phyloP scores from a whole-genome alignment of 2,113 vertebrate species.

The Junco hyemalis region DNA sequence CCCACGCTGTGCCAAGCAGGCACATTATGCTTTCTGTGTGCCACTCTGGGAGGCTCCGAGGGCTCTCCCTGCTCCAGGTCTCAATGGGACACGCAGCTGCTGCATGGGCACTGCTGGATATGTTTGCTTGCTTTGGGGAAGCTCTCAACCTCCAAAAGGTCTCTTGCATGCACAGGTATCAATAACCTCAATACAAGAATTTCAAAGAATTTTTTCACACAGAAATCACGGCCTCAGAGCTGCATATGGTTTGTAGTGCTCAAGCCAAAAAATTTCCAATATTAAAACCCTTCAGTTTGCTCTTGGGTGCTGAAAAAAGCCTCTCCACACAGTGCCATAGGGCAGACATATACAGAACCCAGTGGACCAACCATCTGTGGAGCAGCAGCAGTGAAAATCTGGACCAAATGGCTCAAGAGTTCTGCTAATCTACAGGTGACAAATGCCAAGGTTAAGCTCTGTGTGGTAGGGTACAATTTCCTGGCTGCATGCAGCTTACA shows the following conservation, averaged over 20 bases:
- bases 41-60: not conserved
- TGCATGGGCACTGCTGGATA: not conserved
- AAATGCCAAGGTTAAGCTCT: not conserved
- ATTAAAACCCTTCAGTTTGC: not conserved
- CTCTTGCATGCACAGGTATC: fast-evolving
- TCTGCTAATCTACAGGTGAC: not conserved
- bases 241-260: not conserved
- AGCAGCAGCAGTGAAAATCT: not conserved
- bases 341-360: not conserved
- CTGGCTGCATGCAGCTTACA: not conserved
- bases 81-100: not conserved
- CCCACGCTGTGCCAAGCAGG: fast-evolving
- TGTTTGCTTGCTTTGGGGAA: fast-evolving
- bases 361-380: not conserved
- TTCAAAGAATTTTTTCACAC: not conserved
- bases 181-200: not conserved
- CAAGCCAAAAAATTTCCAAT: not conserved
- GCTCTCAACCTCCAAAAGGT: not conserved
- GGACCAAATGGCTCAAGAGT: not conserved
- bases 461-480: not conserved
- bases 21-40: fast-evolving
- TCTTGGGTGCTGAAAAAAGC: not conserved
- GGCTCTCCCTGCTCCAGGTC: not conserved
- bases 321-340: not conserved
- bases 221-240: not conserved